Conservation (phyloP, 2,113 vertebrate species). For the Murina feae region DNA sequence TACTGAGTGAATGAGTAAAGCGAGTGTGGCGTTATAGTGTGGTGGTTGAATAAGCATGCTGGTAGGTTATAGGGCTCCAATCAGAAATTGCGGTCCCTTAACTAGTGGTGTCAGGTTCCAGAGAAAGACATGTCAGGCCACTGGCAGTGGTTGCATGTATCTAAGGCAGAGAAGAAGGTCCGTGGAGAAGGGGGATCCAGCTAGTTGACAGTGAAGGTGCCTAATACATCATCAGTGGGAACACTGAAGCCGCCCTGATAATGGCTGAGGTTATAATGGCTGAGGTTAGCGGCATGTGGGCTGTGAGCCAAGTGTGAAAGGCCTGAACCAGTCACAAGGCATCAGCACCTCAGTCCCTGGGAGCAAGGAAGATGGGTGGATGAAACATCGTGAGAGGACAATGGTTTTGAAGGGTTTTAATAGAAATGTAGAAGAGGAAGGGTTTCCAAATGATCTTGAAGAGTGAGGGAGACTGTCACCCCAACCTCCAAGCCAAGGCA, state of each 20-base stretch:
- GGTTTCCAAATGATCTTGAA: background rate
- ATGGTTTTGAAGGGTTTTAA: background rate
- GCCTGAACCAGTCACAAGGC: background rate
- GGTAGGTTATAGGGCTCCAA: background rate
- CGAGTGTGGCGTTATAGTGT: background rate
- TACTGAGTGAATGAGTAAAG: background rate
- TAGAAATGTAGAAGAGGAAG: background rate
- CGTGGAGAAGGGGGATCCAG: background rate
- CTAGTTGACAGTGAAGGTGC: background rate
- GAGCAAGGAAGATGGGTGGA: background rate
- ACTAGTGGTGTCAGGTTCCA: background rate
- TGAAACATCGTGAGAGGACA: background rate
- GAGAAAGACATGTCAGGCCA: background rate
- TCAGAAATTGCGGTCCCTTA: background rate
- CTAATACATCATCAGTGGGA: background rate
- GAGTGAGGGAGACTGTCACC: background rate
- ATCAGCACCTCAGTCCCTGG: background rate
- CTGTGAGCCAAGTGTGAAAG: background rate
- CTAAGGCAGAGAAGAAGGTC: background rate
- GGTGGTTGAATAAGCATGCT: background rate
- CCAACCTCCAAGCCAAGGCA: background rate
- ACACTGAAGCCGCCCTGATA: background rate
- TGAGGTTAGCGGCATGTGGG: background rate
- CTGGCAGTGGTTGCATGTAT: background rate
- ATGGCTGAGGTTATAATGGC: background rate